Conservation (phyloP, 2,888 invertebrate genomes). For the Meloe dianella region DNA sequence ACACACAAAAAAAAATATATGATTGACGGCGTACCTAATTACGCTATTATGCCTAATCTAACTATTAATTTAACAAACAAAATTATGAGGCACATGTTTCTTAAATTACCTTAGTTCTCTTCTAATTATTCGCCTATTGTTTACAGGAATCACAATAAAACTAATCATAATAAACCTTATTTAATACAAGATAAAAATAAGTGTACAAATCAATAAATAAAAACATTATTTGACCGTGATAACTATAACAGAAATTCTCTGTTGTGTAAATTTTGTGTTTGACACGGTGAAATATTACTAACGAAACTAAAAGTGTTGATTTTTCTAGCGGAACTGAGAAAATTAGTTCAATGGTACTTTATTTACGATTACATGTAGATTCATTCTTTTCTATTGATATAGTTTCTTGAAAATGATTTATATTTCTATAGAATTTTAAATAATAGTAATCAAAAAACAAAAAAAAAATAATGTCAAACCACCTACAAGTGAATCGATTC, state of each 20-base stretch:
- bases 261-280: conserved; percentile 48
- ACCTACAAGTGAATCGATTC: conserved; percentile 3
- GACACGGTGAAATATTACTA: conserved; percentile 47
- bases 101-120: neutral
- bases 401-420: conserved; percentile 12
- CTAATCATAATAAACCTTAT: conserved; percentile 30
- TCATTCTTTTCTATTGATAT: conserved; percentile 4
- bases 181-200: conserved; percentile 14
- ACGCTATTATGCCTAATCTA: conserved; percentile 9
- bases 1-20: neutral
- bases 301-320: conserved; percentile 53
- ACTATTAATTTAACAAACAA: conserved; percentile 14
- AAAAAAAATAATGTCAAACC: conserved; percentile 4
- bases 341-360: conserved; percentile 20
- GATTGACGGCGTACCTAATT: conserved; percentile 20
- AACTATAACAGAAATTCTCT: conserved; percentile 49
- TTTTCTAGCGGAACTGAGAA: conserved; percentile 48
- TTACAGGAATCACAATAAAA: conserved; percentile 27
- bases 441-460: neutral
- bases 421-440: conserved; percentile 3
- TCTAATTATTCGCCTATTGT: conserved; percentile 23
- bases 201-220: conserved; percentile 20
- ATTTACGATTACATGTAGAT: conserved; percentile 12
- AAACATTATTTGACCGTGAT: conserved; percentile 46
- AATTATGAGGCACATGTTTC: neutral